Percentiles rank a stretch among this genome's conserved stretches.
These are phyloP conservation scores for Oryzias curvinotus DNA, from an alignment of 2,113 vertebrate genomes.

Conservation along the genomic window DNA sequence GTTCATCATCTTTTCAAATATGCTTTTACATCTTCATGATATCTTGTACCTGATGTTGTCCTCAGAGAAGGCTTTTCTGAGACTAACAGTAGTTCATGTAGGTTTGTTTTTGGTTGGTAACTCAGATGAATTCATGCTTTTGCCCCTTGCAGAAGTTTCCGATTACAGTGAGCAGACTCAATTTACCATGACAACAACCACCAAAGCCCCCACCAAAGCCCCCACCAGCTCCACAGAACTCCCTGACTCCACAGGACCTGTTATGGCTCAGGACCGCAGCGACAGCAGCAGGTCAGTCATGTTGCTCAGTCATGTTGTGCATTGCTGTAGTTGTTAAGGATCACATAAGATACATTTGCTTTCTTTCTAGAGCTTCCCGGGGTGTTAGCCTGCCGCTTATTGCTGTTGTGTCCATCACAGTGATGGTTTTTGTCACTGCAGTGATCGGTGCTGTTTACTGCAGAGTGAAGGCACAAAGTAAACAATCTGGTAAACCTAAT, in stretches of 20 bases:
- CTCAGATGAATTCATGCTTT: neutral
- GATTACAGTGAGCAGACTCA: constrained; percentile 17
- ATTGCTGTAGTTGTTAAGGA: neutral
- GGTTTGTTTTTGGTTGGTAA: neutral
- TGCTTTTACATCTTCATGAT: neutral
- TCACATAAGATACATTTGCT: neutral
- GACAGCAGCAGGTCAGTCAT: constrained; percentile 48
- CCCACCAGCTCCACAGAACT: constrained; percentile 8
- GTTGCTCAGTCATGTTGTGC: neutral
- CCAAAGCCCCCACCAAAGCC: constrained; percentile 17
- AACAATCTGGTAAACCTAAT: constrained; percentile 30
- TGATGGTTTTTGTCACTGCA: constrained; percentile 45
- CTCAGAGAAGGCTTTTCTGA: too few relatives aligned
- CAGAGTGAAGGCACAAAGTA: constrained; percentile 52
- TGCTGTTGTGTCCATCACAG: constrained; percentile 42
- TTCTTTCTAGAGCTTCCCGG: constrained; percentile 50
- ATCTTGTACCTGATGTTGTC: too few relatives aligned
- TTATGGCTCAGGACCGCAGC: constrained; percentile 25
- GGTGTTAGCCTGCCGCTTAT: constrained; percentile 27
- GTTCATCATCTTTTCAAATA: neutral
- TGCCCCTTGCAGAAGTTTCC: constrained; percentile 40
- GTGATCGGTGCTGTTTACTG: constrained; percentile 38
- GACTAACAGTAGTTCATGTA: neutral
- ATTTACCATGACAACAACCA: constrained; percentile 27
- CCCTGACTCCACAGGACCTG: constrained; percentile 15